Conservation (phyloP, 2,113 vertebrate genomes). For the Macrotus californicus region DNA sequence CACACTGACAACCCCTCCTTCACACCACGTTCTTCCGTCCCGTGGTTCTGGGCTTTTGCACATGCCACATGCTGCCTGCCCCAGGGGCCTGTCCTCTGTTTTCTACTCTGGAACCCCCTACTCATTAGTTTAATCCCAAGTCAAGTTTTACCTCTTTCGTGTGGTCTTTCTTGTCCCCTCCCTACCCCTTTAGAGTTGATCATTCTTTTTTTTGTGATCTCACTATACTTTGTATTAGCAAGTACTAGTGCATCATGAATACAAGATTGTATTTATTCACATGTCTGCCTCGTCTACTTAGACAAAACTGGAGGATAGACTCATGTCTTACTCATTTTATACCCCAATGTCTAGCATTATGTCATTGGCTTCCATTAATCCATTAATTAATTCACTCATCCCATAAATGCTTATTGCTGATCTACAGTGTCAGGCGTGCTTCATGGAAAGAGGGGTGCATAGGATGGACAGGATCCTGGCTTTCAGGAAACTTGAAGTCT, state of each 20-base stretch:
- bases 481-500: neutral
- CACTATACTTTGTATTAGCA: neutral
- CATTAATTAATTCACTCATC: neutral
- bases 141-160: neutral
- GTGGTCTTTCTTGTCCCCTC: neutral
- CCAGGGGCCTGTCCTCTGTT: neutral
- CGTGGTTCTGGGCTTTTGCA: neutral
- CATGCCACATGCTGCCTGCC: accelerated
- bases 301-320: neutral
- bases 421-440: neutral
- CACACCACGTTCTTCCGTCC: accelerated
- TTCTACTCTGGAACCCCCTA: neutral
- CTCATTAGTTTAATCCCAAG: neutral
- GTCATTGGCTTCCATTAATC: neutral
- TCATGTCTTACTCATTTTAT: neutral
- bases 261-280: neutral
- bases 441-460: neutral
- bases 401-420: neutral
- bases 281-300: neutral
- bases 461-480: neutral
- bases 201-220: neutral
- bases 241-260: neutral
- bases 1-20: neutral
- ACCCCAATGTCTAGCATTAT: neutral
- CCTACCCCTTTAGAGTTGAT: neutral